Percentiles rank a stretch among this genome's conserved stretches.
Conservation (phyloP, 2,113 vertebrate genomes). For the Amphiprion percula region DNA sequence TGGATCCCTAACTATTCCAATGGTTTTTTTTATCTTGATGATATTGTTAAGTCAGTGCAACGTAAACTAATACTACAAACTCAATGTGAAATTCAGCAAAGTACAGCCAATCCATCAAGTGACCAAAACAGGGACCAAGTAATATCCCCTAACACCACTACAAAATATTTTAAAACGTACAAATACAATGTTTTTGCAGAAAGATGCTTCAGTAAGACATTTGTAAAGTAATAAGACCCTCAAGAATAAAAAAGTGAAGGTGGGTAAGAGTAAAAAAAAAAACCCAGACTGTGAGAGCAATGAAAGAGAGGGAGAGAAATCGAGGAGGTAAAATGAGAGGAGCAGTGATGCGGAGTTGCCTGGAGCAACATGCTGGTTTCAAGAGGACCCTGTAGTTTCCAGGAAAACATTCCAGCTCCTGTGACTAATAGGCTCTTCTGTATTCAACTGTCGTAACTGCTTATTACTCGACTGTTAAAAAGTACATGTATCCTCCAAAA, state of each 20-base stretch:
- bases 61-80: neutral
- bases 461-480: neutral
- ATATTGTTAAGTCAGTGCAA: neutral
- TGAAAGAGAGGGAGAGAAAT: conserved; percentile 1
- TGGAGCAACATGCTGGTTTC: conserved; percentile 25
- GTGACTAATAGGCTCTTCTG: conserved; percentile 15
- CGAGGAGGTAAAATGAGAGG: conserved; percentile 19
- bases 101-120: neutral
- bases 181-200: neutral
- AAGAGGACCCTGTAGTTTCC: conserved; percentile 28
- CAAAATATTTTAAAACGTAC: neutral
- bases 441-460: neutral
- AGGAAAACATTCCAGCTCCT: conserved; percentile 30
- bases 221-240: neutral
- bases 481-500: neutral
- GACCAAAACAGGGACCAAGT: neutral
- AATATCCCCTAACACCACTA: neutral
- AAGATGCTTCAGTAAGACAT: neutral
- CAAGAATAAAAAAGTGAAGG: neutral
- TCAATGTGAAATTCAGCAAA: neutral
- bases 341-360: conserved; percentile 26
- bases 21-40: too few relatives aligned
- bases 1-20: too few relatives aligned
- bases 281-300: neutral
- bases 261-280: neutral